Percentiles rank a stretch among this genome's conserved stretches.
Evolutionary conservation across 2,888 invertebrate species (phyloP).

Genomic region (Athrips mouffetella): DNA sequence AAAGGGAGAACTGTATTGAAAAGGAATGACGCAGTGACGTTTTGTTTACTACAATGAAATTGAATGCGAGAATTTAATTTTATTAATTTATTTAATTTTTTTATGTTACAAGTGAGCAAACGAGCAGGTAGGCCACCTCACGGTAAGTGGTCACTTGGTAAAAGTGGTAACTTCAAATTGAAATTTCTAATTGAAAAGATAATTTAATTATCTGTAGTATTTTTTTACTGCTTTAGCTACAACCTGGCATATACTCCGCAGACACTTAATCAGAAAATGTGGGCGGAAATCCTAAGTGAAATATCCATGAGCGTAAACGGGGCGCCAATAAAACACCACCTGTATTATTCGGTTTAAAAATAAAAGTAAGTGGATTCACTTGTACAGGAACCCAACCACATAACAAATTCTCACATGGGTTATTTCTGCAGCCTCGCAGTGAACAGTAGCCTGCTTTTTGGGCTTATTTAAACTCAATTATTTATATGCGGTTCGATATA

Average conservation of each 20-base stretch:
- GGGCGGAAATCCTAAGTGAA: neutral
- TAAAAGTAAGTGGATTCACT: slow-evolving; percentile 51
- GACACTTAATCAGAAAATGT: slow-evolving; percentile 8
- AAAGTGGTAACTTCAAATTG: too few relatives aligned
- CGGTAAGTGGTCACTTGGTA: too few relatives aligned
- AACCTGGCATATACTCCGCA: neutral
- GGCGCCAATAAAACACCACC: slow-evolving; percentile 4
- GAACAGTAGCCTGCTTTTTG: slow-evolving; percentile 38
- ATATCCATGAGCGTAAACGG: slow-evolving; percentile 1
- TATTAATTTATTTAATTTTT: too few relatives aligned
- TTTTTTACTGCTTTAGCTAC: neutral
- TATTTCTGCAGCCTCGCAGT: slow-evolving; percentile 41
- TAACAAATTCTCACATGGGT: slow-evolving; percentile 51
- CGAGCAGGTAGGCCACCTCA: too few relatives aligned
- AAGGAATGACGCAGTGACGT: too few relatives aligned
- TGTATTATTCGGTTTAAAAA: slow-evolving; percentile 33
- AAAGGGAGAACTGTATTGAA: too few relatives aligned
- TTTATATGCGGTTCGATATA: slow-evolving; percentile 24
- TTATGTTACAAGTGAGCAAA: too few relatives aligned
- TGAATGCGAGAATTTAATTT: too few relatives aligned
- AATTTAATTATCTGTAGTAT: too few relatives aligned
- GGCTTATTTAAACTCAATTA: slow-evolving; percentile 37
- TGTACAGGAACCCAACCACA: slow-evolving; percentile 44
- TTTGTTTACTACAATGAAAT: too few relatives aligned
- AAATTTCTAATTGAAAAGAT: too few relatives aligned